These are phyloP conservation scores for Platycnemis pennipes DNA, from an alignment of 2,888 invertebrate species.

Conservation along the genomic window DNA sequence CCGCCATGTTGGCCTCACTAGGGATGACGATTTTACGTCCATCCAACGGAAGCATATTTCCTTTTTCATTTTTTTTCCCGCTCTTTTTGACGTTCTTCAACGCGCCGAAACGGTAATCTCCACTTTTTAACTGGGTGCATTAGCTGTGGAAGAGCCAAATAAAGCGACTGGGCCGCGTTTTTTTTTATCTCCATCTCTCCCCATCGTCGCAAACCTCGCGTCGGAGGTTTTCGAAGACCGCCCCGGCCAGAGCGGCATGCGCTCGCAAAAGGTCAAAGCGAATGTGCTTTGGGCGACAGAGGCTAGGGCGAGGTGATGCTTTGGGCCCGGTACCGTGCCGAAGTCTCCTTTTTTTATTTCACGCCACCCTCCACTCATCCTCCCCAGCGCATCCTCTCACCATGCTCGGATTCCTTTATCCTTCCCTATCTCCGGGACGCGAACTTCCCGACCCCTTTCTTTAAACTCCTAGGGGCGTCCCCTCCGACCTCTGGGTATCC, in stretches of 20 bases:
- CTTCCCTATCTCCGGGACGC: background rate
- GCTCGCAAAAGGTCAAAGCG: conserved; percentile 38
- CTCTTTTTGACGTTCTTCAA: background rate
- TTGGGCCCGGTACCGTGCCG: background rate
- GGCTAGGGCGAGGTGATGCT: background rate
- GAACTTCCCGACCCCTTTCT: conserved; percentile 16
- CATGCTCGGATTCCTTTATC: background rate
- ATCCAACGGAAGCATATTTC: background rate
- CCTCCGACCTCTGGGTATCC: conserved; percentile 9
- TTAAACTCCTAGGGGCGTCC: background rate
- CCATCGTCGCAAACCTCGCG: background rate
- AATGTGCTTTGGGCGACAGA: background rate
- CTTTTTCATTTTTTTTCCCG: background rate
- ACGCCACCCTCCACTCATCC: too few species aligned
- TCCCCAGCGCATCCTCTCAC: background rate
- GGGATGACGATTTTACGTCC: conserved; percentile 13
- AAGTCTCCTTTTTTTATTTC: background rate
- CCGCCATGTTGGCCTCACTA: background rate
- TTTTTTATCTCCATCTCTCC: background rate
- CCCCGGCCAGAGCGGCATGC: background rate
- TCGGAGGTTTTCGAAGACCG: background rate
- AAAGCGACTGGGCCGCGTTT: background rate
- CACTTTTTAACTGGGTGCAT: conserved; percentile 15
- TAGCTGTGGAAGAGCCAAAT: background rate
- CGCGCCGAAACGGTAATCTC: conserved; percentile 14